Conservation (phyloP, 2,888 invertebrate genomes). For the Arctia plantaginis region DNA sequence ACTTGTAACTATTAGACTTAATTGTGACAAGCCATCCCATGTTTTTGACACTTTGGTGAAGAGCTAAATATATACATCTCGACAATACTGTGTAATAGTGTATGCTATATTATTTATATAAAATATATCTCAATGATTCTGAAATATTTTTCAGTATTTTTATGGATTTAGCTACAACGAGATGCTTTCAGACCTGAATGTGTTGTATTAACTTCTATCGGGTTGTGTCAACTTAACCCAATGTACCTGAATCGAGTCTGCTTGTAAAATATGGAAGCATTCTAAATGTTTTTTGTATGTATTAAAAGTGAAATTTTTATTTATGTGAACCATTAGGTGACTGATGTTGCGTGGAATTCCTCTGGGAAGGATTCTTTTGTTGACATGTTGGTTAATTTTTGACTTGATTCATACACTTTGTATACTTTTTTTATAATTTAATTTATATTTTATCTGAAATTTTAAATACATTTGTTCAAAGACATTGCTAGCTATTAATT, state of each 20-base stretch:
- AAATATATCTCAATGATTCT: conserved; percentile 19
- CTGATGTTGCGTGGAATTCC: conserved; percentile 22
- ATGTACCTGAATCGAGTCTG: conserved; percentile 23
- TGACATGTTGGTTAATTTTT: conserved; percentile 22
- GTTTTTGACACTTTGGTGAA: conserved; percentile 17
- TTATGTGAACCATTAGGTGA: conserved; percentile 22
- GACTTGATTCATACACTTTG: conserved; percentile 36
- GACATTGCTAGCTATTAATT: conserved; percentile 18
- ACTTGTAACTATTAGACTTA: conserved; percentile 21
- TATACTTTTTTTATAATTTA: conserved; percentile 34
- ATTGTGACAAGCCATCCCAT: conserved; percentile 18
- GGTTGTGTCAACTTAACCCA: conserved; percentile 22
- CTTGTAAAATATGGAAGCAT: conserved; percentile 28
- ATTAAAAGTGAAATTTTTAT: conserved; percentile 18
- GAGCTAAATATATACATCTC: conserved; percentile 16
- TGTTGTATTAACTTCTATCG: conserved; percentile 12
- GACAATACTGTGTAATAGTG: conserved; percentile 22
- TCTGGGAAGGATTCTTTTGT: conserved; percentile 21
- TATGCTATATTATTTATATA: conserved; percentile 13
- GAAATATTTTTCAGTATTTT: conserved; percentile 18
- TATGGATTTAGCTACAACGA: conserved; percentile 13
- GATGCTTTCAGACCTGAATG: conserved; percentile 16
- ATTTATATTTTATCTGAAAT: conserved; percentile 33
- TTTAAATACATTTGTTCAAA: conserved; percentile 18
- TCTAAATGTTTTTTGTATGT: conserved; percentile 26